phyloP scores from a whole-genome alignment of 2,113 vertebrate genomes.

The Sebastes fasciatus region DNA sequence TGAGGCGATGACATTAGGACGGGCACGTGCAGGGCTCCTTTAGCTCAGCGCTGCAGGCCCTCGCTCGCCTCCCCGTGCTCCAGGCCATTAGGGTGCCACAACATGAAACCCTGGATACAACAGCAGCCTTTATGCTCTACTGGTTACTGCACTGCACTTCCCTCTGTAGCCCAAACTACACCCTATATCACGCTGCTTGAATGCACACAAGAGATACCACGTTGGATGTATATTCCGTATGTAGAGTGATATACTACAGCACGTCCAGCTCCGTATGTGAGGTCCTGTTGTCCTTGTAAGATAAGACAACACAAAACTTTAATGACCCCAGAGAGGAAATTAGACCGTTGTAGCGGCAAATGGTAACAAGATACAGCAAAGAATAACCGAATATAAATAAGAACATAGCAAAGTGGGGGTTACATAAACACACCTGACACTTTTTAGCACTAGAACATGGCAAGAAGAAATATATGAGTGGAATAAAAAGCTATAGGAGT shows the following conservation, averaged over 20 bases:
- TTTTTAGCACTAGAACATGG: conserved; percentile 42
- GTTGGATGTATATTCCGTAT: conserved; percentile 13
- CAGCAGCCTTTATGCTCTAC: conserved; percentile 64
- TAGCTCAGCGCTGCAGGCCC: conserved; percentile 24
- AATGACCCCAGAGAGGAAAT: conserved; percentile 59
- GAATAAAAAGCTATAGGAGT: conserved; percentile 34
- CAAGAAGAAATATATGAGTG: conserved; percentile 34
- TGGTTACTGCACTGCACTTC: conserved; percentile 39
- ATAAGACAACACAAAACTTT: conserved; percentile 56
- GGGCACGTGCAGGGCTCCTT: conserved; percentile 32
- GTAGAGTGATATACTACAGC: conserved; percentile 38
- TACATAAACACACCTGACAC: conserved; percentile 62
- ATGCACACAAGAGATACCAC: conserved; percentile 15
- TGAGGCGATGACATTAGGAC: conserved; percentile 34
- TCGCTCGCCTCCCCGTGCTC: not conserved
- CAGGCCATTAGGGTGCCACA: conserved; percentile 53
- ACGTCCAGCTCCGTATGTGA: conserved; percentile 36
- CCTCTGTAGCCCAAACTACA: conserved; percentile 45
- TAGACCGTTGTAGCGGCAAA: conserved; percentile 27
- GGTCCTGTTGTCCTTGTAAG: conserved; percentile 69
- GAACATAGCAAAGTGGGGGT: conserved; percentile 41
- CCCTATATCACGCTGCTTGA: conserved; percentile 28
- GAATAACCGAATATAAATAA: conserved; percentile 59
- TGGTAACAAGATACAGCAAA: conserved; percentile 48
- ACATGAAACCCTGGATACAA: conserved; percentile 59